Evolutionary conservation across 2,888 invertebrate species (phyloP), one percentile per base, ranked within the genome.

Genomic region (Lithophane leautieri): DNA sequence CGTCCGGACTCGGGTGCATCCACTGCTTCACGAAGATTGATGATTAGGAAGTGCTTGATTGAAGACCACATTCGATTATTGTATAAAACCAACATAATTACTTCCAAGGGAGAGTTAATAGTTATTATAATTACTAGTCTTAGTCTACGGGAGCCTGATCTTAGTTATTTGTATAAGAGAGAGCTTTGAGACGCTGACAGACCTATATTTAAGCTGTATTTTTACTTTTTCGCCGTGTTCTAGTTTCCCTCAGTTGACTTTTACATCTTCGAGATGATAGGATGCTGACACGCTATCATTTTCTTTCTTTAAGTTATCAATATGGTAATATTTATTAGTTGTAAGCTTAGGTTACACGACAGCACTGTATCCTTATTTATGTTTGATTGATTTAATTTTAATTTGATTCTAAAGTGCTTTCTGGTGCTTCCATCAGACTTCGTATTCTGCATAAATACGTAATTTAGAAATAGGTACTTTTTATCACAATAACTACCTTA

Each of bases 41-140:
- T 90, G 83, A 86, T 82, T 81, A 87, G 90, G 90, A 90, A 89
- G 83, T 79, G 69, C 63, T 78, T 86, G 85, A 89, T 89, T 86
- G 87, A 88, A 87, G 87, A 86, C 80, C 65, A 70, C 82, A 86
- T 82, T 83, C 56, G 81, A 86, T 85, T 85, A 85, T 82, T 82
- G 78, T 88, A 86, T 82, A 84, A 87, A 86, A 85, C 85, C 73
- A 82, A 82, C 76, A 85, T 88, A 88, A 88, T 88, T 86, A 88
- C 83, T 78, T 66, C 56, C 78, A 66, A 83, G 81, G 82, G 84
- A 88, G 83, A 86, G 86, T 86, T 79, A 78, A 86, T 83, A 82
- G 81, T 75, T 79, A 78, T 75, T 80, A 84, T 84, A 80, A 88
- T 85, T 87, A 86, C 71, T 76, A 79, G 78, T 72, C 73, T 76